Evolutionary conservation across 2,888 invertebrate genomes (phyloP).

Genomic region (Mechanitis messenoides): DNA sequence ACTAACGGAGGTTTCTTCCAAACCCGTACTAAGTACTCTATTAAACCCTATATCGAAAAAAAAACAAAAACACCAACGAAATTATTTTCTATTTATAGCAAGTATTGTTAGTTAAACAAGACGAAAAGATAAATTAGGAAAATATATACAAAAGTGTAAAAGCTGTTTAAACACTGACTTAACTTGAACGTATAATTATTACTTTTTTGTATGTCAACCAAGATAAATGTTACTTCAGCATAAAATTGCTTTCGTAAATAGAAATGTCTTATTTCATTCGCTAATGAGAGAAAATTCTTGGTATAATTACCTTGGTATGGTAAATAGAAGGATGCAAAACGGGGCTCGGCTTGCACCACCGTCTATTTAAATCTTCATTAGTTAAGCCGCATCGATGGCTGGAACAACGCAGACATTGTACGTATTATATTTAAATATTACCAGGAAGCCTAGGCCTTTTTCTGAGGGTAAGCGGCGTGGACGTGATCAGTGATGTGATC

Average conservation of each 20-base stretch:
- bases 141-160: too few relatives aligned
- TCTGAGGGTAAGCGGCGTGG: slow-evolving; percentile 41
- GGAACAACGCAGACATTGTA: slow-evolving; percentile 57
- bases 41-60: slow-evolving; percentile 65
- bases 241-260: slow-evolving; percentile 28
- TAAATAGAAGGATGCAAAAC: slow-evolving; percentile 88
- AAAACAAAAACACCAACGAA: neutral
- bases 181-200: neutral
- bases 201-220: neutral
- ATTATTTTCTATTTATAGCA: neutral
- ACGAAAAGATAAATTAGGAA: too few relatives aligned
- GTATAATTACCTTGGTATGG: slow-evolving; percentile 81
- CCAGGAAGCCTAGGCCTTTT: slow-evolving; percentile 53
- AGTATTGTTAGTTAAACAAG: too few relatives aligned
- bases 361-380: slow-evolving; percentile 90
- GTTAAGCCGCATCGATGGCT: slow-evolving; percentile 90
- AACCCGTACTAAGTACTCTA: slow-evolving; percentile 78
- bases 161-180: too few relatives aligned
- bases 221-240: slow-evolving; percentile 9
- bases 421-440: slow-evolving; percentile 37
- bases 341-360: slow-evolving; percentile 87
- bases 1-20: slow-evolving; percentile 78
- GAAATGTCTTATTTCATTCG: slow-evolving; percentile 29
- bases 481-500: slow-evolving; percentile 50
- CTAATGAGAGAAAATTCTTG: slow-evolving; percentile 30